phyloP scores from a whole-genome alignment of 2,113 vertebrate species.

The Centropristis striata region DNA sequence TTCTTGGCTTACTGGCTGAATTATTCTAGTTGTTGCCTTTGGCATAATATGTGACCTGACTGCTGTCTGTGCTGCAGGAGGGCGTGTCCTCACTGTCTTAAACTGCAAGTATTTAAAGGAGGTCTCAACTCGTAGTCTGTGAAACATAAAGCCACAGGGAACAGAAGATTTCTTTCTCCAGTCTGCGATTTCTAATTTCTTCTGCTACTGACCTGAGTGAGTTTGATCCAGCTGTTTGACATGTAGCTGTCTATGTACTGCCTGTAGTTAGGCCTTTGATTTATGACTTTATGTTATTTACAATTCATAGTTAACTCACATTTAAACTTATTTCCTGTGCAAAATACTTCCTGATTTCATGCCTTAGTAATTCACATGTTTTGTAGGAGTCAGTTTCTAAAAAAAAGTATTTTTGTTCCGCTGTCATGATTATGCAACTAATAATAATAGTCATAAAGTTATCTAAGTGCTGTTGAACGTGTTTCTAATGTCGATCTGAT shows the following conservation, averaged over 20 bases:
- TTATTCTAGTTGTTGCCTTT: not conserved
- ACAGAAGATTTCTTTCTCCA: conserved; percentile 30
- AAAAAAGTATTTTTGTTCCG: not conserved
- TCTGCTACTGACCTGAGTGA: conserved; percentile 63
- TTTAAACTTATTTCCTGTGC: not conserved
- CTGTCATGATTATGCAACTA: not conserved
- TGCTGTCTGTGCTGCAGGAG: conserved; percentile 6
- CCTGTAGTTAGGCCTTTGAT: not conserved
- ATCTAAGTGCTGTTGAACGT: not conserved
- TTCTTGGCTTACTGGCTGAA: not conserved
- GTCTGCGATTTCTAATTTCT: conserved; percentile 15
- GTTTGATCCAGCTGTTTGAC: conserved; percentile 44
- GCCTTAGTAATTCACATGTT: not conserved
- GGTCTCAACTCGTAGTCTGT: conserved; percentile 4
- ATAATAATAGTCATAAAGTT: not conserved
- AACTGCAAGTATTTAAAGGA: conserved; percentile 61
- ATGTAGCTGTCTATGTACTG: not conserved
- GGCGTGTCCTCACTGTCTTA: conserved; percentile 57
- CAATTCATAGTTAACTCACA: not conserved
- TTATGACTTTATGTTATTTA: not conserved
- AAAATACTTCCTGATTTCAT: not conserved
- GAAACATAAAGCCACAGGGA: conserved; percentile 8
- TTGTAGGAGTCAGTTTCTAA: not conserved
- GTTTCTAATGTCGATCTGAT: not conserved
- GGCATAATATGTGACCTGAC: not conserved